phyloP scores from a whole-genome alignment of 1,140 invertebrate genomes.

The Lithobius niger region DNA sequence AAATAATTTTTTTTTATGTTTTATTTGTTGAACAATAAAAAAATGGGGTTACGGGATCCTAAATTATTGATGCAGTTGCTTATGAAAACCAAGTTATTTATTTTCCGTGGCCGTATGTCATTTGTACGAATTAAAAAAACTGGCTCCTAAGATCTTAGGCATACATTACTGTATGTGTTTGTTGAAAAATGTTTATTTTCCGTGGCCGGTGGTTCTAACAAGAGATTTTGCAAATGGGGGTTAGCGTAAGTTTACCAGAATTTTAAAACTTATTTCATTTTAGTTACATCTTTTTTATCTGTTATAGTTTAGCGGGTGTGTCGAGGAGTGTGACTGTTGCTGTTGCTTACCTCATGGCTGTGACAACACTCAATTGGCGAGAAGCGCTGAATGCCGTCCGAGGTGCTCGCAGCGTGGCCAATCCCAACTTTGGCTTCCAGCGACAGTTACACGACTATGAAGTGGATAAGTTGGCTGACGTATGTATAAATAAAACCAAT shows the following conservation, averaged over 20 bases:
- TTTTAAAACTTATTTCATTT: neutral
- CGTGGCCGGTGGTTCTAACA: too few species aligned
- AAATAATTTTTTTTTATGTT: too few species aligned
- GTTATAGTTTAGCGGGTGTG: conserved; percentile 76
- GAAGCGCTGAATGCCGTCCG: conserved; percentile 85
- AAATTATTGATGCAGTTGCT: too few species aligned
- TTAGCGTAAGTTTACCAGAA: neutral
- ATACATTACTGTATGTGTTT: too few species aligned
- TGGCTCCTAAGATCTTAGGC: too few species aligned
- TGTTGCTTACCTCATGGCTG: conserved; percentile 89
- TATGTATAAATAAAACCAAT: neutral
- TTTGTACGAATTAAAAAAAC: too few species aligned
- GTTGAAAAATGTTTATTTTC: too few species aligned
- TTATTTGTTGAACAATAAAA: too few species aligned
- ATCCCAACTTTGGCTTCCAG: conserved; percentile 91
- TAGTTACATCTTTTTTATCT: conserved; percentile 10
- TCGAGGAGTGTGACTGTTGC: conserved; percentile 88
- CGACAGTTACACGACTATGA: conserved; percentile 87
- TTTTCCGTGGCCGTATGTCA: too few species aligned
- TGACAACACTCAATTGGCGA: conserved; percentile 77
- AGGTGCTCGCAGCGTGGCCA: conserved; percentile 75
- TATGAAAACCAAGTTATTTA: too few species aligned
- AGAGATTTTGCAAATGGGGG: neutral
- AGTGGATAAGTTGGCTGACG: conserved; percentile 50
- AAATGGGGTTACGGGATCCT: too few species aligned